Evolutionary conservation across 2,113 vertebrate genomes (phyloP).

Genomic region (Numida meleagris): DNA sequence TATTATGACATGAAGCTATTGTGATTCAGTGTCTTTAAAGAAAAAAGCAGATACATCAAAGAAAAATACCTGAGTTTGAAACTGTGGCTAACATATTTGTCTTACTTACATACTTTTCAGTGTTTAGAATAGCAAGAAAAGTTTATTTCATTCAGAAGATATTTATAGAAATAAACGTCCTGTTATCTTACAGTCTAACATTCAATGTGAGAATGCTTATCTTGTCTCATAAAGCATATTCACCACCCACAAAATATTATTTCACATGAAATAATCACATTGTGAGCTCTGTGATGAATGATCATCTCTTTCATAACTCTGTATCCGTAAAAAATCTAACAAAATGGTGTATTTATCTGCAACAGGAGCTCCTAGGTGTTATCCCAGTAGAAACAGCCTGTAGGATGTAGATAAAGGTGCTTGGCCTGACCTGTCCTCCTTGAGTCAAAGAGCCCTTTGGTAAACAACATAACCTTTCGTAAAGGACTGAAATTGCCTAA

Average conservation of each 20-base stretch:
- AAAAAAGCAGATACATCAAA: not conserved
- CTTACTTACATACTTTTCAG: not conserved
- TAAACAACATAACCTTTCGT: not conserved
- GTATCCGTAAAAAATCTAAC: not conserved
- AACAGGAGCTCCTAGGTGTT: not conserved
- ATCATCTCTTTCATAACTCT: not conserved
- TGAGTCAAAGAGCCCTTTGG: not conserved
- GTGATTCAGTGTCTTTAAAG: not conserved
- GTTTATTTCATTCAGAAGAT: not conserved
- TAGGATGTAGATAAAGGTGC: not conserved
- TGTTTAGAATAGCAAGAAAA: not conserved
- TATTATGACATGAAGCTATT: no score
- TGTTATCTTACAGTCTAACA: not conserved
- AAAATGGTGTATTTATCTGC: not conserved
- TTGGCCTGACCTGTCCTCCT: not conserved
- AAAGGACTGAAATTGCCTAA: not conserved
- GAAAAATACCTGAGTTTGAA: not conserved
- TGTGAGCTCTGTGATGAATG: not conserved
- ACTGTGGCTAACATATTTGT: not conserved
- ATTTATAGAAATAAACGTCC: not conserved
- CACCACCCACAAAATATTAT: not conserved
- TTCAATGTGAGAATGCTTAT: not conserved
- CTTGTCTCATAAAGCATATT: not conserved
- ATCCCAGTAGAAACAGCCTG: not conserved
- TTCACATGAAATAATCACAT: slow-evolving; percentile 1